Percentiles rank a stretch among this genome's conserved stretches.
phyloP scores from a whole-genome alignment of 2,888 invertebrate genomes.

The Rotaria magnacalcarata region DNA sequence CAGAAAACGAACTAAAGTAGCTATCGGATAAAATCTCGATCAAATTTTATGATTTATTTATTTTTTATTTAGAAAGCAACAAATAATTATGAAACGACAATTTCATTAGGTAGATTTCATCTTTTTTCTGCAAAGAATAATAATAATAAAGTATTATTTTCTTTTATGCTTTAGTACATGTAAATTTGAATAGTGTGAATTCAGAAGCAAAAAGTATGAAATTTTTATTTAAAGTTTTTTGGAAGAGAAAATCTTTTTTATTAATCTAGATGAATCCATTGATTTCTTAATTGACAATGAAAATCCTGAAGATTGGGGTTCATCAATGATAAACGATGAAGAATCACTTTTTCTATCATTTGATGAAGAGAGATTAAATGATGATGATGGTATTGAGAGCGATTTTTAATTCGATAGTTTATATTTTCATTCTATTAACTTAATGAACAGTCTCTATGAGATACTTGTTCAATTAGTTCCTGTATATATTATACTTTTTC shows the following conservation, averaged over 20 bases:
- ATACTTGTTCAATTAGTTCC: background rate
- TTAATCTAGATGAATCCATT: background rate
- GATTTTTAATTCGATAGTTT: background rate
- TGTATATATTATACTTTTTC: background rate
- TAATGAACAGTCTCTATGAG: background rate
- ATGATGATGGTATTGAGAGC: background rate
- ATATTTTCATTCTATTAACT: background rate
- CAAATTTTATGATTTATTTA: background rate
- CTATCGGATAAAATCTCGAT: too few species aligned
- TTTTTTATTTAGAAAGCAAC: background rate
- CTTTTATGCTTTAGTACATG: background rate
- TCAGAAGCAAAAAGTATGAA: background rate
- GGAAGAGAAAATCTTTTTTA: too few species aligned
- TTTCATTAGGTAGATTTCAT: background rate
- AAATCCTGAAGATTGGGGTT: background rate
- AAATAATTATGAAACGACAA: background rate
- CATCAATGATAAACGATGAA: constrained; percentile 10
- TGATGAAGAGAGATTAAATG: background rate
- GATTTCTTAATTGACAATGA: background rate
- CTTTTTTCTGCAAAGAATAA: background rate
- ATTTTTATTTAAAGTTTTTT: too few species aligned
- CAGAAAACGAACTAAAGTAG: background rate
- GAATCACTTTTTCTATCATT: constrained; percentile 18
- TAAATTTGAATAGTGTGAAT: background rate
- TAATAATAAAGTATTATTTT: background rate